A percentile compares a stretch with the other conserved stretches of the same genome.
These are phyloP conservation scores for Cryptotermes secundus DNA, from an alignment of 1,140 invertebrate genomes.

Conservation along the genomic window DNA sequence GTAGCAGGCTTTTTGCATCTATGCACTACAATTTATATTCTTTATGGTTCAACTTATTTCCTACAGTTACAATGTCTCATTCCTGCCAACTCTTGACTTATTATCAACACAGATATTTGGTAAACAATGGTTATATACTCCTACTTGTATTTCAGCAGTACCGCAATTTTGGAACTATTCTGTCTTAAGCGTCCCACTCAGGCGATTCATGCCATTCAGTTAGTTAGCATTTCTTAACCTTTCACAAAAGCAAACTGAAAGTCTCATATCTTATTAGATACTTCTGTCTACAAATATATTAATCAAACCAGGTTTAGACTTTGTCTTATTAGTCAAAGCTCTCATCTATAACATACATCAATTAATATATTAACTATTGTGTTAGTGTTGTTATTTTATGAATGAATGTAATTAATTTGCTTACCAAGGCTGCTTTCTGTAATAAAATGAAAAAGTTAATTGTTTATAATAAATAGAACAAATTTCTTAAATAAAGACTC, in stretches of 20 bases:
- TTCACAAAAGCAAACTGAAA: no score
- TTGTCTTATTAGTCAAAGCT: background rate
- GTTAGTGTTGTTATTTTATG: background rate
- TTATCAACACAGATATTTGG: background rate
- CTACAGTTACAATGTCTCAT: background rate
- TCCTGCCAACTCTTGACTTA: background rate
- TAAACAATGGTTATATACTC: no score
- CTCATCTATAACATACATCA: no score
- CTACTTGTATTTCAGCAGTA: background rate
- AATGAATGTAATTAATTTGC: constrained; percentile 38
- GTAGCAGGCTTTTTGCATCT: no score
- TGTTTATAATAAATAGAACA: background rate
- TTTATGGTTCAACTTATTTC: background rate
- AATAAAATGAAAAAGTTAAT: constrained; percentile 34
- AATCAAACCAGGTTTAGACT: background rate
- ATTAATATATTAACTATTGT: background rate
- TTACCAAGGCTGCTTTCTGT: constrained; percentile 51
- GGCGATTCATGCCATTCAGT: background rate
- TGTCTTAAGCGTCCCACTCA: background rate
- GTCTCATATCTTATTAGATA: no score
- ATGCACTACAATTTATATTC: background rate
- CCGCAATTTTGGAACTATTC: background rate
- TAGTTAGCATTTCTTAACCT: background rate
- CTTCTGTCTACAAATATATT: background rate
- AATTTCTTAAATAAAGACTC: no score